These are phyloP conservation scores for Heterohyrax brucei DNA, from an alignment of 2,797 vertebrate genomes.

Conservation along the genomic window DNA sequence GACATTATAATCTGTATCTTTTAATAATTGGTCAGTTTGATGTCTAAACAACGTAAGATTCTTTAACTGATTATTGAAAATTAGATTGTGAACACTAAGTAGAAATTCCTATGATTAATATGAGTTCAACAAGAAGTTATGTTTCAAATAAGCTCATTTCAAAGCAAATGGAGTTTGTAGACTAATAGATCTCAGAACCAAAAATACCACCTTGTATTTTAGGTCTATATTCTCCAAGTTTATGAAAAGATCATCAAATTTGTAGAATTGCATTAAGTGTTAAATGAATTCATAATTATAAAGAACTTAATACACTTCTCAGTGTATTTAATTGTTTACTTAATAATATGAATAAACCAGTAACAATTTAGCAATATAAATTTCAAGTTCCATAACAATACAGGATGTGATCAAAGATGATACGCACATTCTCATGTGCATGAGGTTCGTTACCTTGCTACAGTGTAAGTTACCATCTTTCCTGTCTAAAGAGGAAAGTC, in stretches of 20 bases:
- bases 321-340: not conserved
- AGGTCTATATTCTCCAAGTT: not conserved
- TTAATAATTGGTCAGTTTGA: conserved; percentile 16
- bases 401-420: not conserved
- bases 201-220: not conserved
- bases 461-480: not conserved
- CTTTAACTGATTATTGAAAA: conserved; percentile 13
- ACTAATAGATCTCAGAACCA: not conserved
- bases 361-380: not conserved
- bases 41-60: conserved; percentile 7
- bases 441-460: not conserved
- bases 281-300: not conserved
- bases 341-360: conserved; percentile 2
- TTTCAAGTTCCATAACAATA: conserved; percentile 21
- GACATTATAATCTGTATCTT: not conserved
- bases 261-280: not conserved
- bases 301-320: not conserved
- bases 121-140: not conserved
- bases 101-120: not conserved
- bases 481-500: not conserved
- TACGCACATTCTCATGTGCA: not conserved
- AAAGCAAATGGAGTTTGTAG: not conserved
- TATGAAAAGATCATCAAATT: not conserved
- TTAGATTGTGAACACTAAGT: not conserved
- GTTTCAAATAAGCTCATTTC: not conserved